Evolutionary conservation across 1,140 invertebrate genomes (phyloP), one percentile per base, ranked within the genome.

Genomic region (Helicoverpa zea): DNA sequence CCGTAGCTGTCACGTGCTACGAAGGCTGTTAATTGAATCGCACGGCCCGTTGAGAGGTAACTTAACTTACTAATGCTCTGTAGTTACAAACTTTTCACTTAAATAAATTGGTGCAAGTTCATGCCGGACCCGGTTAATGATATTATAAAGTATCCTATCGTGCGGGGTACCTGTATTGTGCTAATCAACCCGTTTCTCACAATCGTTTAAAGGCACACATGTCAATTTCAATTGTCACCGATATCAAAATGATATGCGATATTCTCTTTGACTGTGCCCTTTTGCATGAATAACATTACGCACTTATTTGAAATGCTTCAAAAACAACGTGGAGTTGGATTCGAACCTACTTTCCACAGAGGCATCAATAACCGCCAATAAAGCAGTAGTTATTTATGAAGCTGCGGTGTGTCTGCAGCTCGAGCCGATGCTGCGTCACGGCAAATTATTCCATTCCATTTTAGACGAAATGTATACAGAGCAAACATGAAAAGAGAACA

Each of bases 401-500:
- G 73, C 75, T 82, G 80, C 16, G 56, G 7, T 59, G 18, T 12
- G 16, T 29, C 56, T 75, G 73, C 35, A 75, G 30, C 23, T 35
- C 85, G 89, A 87, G 90, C 87, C 90, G 72, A 88, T 88, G 85
- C 74, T 68, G 87, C 88, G 86, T 89, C 87, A 88, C 90, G 85
- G 89, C 87, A 87, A 94, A 92, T 92, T 90, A 94, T 94, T 90
- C 90, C 91, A 87, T 90, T 88, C 88, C 89, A 92, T 92, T 92
- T 92, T 92, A 92, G 89, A 92, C 89, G 88, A 89, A 92, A 94
- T 91, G 89, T 94, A 90, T 92, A 92, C 91, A 90, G 90, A 94
- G 90, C 90, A 92, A 94, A 94, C 91, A 92, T 92, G 90, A 92
- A 93, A 93, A 93, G 90, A 91, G 91, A 92, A 91, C 88, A 89